A percentile compares a stretch with the other conserved stretches of the same genome.
Conservation (phyloP, 1,140 invertebrate species). For the Trigoniulus corallinus region DNA sequence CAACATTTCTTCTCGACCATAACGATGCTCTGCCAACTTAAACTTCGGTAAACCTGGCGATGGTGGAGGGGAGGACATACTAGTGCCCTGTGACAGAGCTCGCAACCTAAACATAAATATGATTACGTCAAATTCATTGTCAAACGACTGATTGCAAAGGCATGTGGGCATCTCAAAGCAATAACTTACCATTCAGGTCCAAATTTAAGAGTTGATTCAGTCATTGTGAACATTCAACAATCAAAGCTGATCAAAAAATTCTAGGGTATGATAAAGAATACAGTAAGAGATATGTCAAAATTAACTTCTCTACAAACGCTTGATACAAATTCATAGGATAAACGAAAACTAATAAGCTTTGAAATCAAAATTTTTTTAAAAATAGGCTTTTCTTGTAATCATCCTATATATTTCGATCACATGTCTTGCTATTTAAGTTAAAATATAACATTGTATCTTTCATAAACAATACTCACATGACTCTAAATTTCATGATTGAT, state of each 20-base stretch:
- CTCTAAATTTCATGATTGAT: no score
- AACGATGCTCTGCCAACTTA: slow-evolving; percentile 54
- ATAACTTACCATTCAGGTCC: slow-evolving; percentile 35
- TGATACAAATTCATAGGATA: no score
- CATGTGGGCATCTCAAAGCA: slow-evolving; percentile 4
- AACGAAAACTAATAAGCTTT: no score
- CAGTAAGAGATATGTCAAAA: no score
- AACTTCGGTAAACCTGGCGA: slow-evolving; percentile 24
- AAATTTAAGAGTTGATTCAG: slow-evolving; percentile 31
- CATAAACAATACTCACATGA: no score
- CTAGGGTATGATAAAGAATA: no score
- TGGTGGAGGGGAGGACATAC: slow-evolving; percentile 22
- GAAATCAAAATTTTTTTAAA: no score
- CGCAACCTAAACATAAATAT: slow-evolving; percentile 23
- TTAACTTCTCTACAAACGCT: no score
- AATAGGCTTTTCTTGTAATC: no score
- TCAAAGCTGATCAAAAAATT: neutral
- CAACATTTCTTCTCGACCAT: slow-evolving; percentile 76
- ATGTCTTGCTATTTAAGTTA: no score
- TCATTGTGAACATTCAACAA: slow-evolving; percentile 10
- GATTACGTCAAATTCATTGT: neutral
- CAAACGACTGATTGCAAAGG: neutral
- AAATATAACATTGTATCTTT: no score
- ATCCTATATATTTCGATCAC: no score
- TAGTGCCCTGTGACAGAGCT: slow-evolving; percentile 29